These are phyloP conservation scores for Cerastoderma edule DNA, from an alignment of 2,888 invertebrate genomes.

Conservation along the genomic window DNA sequence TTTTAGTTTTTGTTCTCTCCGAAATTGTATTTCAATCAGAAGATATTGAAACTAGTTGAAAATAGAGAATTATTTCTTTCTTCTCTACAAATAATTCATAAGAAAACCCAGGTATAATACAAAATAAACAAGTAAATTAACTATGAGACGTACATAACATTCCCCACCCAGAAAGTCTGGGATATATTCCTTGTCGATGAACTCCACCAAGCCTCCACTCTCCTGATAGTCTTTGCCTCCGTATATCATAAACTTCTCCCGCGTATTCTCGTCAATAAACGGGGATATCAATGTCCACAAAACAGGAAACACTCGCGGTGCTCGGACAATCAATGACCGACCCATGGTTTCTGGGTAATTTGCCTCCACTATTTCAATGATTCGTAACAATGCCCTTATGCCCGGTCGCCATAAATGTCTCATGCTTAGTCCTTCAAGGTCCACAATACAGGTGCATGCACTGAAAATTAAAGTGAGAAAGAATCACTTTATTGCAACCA, in stretches of 20 bases:
- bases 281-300: constrained; percentile 97
- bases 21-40: too few relatives aligned
- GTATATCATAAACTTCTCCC: constrained; percentile 95
- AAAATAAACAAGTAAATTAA: too few relatives aligned
- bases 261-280: constrained; percentile 97
- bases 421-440: constrained; percentile 97
- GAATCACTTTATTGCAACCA: background rate
- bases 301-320: constrained; percentile 96
- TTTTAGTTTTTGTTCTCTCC: too few relatives aligned
- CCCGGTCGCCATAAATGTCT: constrained; percentile 97
- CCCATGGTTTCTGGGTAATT: constrained; percentile 99
- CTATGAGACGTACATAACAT: constrained; percentile 92
- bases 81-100: too few relatives aligned
- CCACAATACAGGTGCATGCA: constrained; percentile 95
- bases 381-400: constrained; percentile 87
- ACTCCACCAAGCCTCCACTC: constrained; percentile 92
- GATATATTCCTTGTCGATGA: constrained; percentile 92
- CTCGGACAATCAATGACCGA: constrained; percentile 93
- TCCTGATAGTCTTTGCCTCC: constrained; percentile 94
- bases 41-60: too few relatives aligned
- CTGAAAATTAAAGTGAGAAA: constrained; percentile 83
- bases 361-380: constrained; percentile 94
- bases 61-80: too few relatives aligned
- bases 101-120: too few relatives aligned
- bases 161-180: constrained; percentile 97